Evolutionary conservation across 2,113 vertebrate genomes (phyloP).

Genomic region (Neolamprologus brichardi): DNA sequence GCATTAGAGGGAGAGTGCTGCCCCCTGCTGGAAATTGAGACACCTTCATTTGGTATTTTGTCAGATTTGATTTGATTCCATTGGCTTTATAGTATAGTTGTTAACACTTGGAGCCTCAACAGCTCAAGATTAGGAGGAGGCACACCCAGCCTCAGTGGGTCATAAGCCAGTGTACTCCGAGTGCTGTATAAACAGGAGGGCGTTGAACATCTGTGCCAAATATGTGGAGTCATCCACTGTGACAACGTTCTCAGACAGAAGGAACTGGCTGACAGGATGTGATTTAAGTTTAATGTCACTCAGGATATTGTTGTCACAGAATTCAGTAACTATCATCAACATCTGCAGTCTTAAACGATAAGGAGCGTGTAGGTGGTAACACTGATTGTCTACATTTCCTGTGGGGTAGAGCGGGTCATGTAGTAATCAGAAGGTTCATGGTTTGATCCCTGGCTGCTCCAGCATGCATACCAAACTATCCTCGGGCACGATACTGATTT

Average conservation of each 20-base stretch:
- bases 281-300: background rate
- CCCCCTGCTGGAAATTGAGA: background rate
- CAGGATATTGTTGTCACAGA: background rate
- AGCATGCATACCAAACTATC: background rate
- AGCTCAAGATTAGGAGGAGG: fast-evolving
- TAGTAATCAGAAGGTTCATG: background rate
- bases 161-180: background rate
- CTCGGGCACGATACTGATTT: background rate
- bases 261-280: background rate
- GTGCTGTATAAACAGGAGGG: background rate
- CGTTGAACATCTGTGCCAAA: background rate
- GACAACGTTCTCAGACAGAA: background rate
- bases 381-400: background rate
- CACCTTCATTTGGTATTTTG: background rate
- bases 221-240: background rate
- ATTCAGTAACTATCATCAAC: background rate
- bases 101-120: background rate
- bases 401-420: background rate
- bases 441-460: fast-evolving
- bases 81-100: background rate
- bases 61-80: background rate
- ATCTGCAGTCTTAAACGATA: background rate
- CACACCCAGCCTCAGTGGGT: background rate
- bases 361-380: background rate
- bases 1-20: background rate